phyloP scores from a whole-genome alignment of 2,797 vertebrate genomes.

The Catamblyrhynchus diadema region DNA sequence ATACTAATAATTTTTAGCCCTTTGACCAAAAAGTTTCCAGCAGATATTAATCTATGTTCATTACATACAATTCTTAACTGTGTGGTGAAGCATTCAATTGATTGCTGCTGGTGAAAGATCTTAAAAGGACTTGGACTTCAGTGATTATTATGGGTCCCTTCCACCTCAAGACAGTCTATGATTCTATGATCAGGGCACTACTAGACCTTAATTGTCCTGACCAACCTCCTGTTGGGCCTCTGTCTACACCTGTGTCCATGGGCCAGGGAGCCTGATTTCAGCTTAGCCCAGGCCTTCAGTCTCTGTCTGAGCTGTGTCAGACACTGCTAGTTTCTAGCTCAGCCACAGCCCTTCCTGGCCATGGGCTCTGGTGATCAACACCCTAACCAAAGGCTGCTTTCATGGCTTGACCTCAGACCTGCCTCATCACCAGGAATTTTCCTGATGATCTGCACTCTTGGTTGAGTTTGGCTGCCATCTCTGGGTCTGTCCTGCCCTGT shows the following conservation, averaged over 20 bases:
- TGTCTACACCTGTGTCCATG: not conserved
- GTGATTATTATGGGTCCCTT: not conserved
- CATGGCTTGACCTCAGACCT: not conserved
- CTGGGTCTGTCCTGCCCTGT: not conserved
- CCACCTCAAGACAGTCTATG: not conserved
- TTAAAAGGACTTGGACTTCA: not conserved
- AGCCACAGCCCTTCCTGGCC: not conserved
- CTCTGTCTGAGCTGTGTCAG: rapidly evolving
- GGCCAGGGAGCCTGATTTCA: not conserved
- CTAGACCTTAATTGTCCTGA: not conserved
- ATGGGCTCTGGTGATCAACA: not conserved
- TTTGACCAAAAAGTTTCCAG: not conserved
- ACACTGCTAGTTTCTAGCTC: not conserved
- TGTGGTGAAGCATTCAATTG: not conserved
- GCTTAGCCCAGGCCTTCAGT: not conserved
- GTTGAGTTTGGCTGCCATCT: not conserved
- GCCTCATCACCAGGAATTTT: not conserved
- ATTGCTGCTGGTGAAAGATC: not conserved
- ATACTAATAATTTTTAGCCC: not conserved
- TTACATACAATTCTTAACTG: not conserved
- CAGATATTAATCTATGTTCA: not conserved
- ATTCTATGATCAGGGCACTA: not conserved
- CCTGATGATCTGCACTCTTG: not conserved
- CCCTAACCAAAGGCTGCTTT: not conserved
- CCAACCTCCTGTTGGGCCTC: not conserved